A percentile compares a stretch with the other conserved stretches of the same genome.
phyloP scores from a whole-genome alignment of 2,888 invertebrate species.

The Leptopterna dolabrata region DNA sequence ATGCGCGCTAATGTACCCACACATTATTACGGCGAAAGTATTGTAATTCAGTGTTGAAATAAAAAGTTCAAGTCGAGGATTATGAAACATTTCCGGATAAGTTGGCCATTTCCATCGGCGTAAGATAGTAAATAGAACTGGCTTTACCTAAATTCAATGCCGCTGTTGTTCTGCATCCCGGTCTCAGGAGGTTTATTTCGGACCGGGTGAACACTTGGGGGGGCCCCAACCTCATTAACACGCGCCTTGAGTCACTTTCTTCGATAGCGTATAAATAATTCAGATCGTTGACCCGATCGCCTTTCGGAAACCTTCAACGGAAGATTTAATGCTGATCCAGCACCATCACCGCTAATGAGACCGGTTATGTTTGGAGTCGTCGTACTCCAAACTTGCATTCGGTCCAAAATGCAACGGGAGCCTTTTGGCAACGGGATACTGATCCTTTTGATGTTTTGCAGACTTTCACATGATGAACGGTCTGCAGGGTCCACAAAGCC shows the following conservation, averaged over 20 bases:
- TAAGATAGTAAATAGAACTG: no score
- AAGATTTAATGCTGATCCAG: neutral
- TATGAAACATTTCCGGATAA: no score
- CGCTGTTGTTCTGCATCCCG: neutral
- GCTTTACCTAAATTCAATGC: no score
- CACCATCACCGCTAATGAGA: neutral
- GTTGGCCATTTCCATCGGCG: no score
- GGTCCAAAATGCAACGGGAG: neutral
- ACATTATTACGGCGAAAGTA: no score
- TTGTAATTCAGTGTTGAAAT: no score
- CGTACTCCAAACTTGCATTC: neutral
- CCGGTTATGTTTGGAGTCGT: neutral
- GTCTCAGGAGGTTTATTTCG: neutral
- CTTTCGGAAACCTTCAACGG: neutral
- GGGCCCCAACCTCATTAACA: neutral
- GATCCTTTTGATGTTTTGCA: neutral
- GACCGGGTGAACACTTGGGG: neutral
- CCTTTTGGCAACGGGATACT: neutral
- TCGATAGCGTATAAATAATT: conserved; percentile 3
- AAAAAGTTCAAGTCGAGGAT: no score
- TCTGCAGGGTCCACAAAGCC: no score
- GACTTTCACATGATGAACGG: neutral
- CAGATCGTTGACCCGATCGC: neutral
- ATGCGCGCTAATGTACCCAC: no score
- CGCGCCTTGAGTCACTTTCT: neutral